Conservation (phyloP, 1,140 invertebrate genomes). For the Eulimnadia texana region DNA sequence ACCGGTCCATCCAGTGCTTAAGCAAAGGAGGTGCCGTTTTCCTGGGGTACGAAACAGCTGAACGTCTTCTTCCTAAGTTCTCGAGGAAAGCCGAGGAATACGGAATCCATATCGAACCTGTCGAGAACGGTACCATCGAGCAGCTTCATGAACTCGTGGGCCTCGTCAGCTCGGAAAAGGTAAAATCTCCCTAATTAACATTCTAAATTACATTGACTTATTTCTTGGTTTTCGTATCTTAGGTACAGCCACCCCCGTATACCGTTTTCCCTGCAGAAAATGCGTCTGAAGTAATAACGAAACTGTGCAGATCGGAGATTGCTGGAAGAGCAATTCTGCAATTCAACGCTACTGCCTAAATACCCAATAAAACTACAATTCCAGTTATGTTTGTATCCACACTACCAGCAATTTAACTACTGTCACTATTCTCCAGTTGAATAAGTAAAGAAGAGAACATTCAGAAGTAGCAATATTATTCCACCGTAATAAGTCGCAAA, state of each 20-base stretch:
- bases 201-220: neutral
- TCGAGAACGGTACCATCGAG: conserved; percentile 66
- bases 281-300: conserved; percentile 65
- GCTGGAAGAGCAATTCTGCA: conserved; percentile 63
- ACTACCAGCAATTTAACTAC: too few relatives aligned
- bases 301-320: conserved; percentile 70
- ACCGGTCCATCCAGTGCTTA: conserved; percentile 62
- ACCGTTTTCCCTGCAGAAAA: conserved; percentile 73
- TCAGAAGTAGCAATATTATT: neutral
- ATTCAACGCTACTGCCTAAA: conserved; percentile 10
- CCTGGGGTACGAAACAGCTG: conserved; percentile 70
- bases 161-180: conserved; percentile 53
- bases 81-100: conserved; percentile 57
- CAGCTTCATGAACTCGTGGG: conserved; percentile 64
- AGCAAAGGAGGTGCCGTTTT: conserved; percentile 62
- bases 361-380: too few relatives aligned
- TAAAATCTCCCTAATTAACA: conserved; percentile 26
- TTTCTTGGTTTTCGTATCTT: conserved; percentile 23
- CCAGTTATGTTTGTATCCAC: too few relatives aligned
- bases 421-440: neutral
- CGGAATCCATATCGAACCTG: conserved; percentile 60
- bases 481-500: too few relatives aligned
- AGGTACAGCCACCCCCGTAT: conserved; percentile 68
- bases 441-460: neutral
- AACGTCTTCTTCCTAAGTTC: conserved; percentile 59